Base-by-base conservation (phyloP, 2,888 invertebrate genomes). In the Andrena camellia region DNA sequence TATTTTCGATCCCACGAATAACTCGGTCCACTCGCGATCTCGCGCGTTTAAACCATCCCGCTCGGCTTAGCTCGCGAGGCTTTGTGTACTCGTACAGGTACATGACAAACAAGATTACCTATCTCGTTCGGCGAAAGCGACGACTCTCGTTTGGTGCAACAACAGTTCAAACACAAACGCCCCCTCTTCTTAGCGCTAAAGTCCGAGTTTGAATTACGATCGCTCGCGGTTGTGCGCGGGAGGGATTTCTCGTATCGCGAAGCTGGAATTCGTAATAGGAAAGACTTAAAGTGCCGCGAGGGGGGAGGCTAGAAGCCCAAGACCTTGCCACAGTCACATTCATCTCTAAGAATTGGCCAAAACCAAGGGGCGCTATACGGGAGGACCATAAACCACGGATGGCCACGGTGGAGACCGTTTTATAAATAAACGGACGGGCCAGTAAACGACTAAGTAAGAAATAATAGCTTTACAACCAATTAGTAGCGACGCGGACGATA, bases 1-100 rank as follows among this genome's bases (percentile, higher is more conserved):
- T 90, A 88, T 73, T 88, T 78, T 78, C 78, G 71, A 82, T 78
- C 82, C 64, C 68, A 69, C 78, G 71, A 68, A 68, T 62, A 81
- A 84, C 57, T 67, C 73, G 42, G 42, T 23, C 48, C 69, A 57
- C 31, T 8, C 42, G 54, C 50, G 57, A 74, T 63, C 54, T 59
- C 35, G 35, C 35, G 7, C 10, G 8, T 20, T 66, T 10, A 10
- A 29, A 42, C 13, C 50, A 26, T 50, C 63, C 64, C n/a, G 26
- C 31, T 13, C 23, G 23, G 35, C 31, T 13, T 7, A 13, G n/a
- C 48, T 29, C n/a, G 17, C 7, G 2, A 17, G 20, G 7, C 17
- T 8, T 5, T 52, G 23, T 23, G 42, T 23, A 7, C 57, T 42
- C 42, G 42, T 42, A 42, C n/a, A n/a, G n/a, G n/a, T 42, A 42